A percentile compares a stretch with the other conserved stretches of the same genome.
Evolutionary conservation across 1,140 invertebrate genomes (phyloP).

Genomic region (Colletes latitarsis): DNA sequence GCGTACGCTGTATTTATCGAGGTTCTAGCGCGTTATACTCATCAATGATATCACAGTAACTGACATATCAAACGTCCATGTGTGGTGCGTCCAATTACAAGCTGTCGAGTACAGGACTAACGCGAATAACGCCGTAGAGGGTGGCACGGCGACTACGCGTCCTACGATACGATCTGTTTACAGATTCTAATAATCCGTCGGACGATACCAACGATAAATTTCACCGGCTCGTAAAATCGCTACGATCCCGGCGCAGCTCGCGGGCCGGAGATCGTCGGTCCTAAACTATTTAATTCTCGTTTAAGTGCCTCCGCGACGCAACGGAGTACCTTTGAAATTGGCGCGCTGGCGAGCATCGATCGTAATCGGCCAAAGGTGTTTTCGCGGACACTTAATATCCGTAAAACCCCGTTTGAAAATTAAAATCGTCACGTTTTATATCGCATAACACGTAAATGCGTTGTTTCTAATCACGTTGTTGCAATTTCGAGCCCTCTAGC

Average conservation of each 20-base stretch:
- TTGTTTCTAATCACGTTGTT: not conserved
- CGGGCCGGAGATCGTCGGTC: constrained; percentile 56
- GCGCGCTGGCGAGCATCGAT: not conserved
- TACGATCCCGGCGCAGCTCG: constrained; percentile 51
- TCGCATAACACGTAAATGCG: no score
- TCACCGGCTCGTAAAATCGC: constrained; percentile 72
- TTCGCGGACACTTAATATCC: constrained; percentile 3
- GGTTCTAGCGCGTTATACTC: no score
- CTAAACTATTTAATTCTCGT: constrained; percentile 31
- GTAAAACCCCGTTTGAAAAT: not conserved
- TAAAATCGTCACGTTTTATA: not conserved
- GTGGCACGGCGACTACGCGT: constrained; percentile 45
- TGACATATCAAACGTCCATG: no score
- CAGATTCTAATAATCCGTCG: constrained; percentile 74
- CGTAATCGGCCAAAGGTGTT: constrained; percentile 15
- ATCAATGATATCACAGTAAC: no score
- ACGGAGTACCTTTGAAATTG: constrained; percentile 20
- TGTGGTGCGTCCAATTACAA: constrained; percentile 34
- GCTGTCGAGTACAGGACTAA: constrained; percentile 29
- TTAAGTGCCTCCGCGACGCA: constrained; percentile 18
- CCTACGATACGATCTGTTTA: constrained; percentile 70
- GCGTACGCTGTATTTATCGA: no score
- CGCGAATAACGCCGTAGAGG: constrained; percentile 4
- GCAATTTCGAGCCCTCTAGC: not conserved
- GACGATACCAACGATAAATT: constrained; percentile 73